Evolutionary conservation across 2,888 invertebrate species (phyloP), one percentile per base, ranked within the genome.

Genomic region (Eupithecia exiguata): DNA sequence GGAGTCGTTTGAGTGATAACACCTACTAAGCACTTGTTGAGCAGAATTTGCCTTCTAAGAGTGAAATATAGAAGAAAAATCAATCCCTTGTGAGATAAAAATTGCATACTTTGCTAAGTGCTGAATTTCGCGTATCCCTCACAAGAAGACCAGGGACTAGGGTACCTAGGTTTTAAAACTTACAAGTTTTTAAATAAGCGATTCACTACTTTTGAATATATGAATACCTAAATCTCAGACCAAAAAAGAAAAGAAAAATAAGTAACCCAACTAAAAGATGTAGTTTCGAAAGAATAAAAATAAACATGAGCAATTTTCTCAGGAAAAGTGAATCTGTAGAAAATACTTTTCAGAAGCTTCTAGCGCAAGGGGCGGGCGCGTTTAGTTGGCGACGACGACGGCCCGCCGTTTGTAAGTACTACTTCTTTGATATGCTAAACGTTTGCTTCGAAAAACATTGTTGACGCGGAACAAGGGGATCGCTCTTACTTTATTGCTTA

Each of bases 341-440:
- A 76, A 76, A 76, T 71, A 77, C n/a, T 38, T 35, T 62, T 21
- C 62, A 35, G 35, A 9, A 65, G 38, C 38, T 38, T 65, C 10
- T 10, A 36, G 16, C 36, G 75, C 70, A 71, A 70, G 75, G 62
- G 73, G 71, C 38, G 53, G 68, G 67, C 68, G 72, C 43, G 75
- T 67, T 73, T 61, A 69, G 76, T 72, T 76, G 79, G 79, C 76
- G 72, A 77, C 65, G 72, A 77, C 65, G 38, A 30, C 30, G 46
- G 63, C 78, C 78, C 79, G 74, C 74, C 69, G 79, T 78, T 82
- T 79, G 74, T 80, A 80, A 58, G 10, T 53, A 53, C 79, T 78
- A 79, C 78, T 84, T 84, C 87, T 89, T 89, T 88, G 89, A 88
- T 84, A 90, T 89, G 88, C 86, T 88, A 89, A 90, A 86, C 86